Evolutionary conservation across 2,888 invertebrate genomes (phyloP), one percentile per base, ranked within the genome.

Genomic region (Nyleta sp.): DNA sequence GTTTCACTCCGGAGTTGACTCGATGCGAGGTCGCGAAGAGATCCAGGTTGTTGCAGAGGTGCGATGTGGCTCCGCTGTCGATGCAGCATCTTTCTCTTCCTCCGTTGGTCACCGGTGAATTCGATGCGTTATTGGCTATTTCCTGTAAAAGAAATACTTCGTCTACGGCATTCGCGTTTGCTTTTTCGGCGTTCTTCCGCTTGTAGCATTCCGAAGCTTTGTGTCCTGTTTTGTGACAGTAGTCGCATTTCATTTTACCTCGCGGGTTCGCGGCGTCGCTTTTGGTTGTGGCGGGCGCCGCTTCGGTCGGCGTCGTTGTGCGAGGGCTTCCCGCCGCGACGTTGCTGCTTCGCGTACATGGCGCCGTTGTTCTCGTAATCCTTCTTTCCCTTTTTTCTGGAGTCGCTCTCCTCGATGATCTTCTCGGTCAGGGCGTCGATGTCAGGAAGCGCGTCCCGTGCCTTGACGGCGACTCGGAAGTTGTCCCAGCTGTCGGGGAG

Each of bases 331-430:
- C 35, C 35, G 13, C 6, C 35, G 11, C 1, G 35, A 35, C 13
- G 11, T 10, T 35, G 11, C 35, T 35, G 35, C 35, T n/a, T 35
- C 35, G 13, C 42, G 42, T 42, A 42, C 18, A 42, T 18, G 2
- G 42, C 42, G 18, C 42, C 42, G 42, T 42, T 42, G 17, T 15
- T 5, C 35, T 8, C 42, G n/a, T 42, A 11, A 17, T 42, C 42
- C 8, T 15, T 42, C 17, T 42, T n/a, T 6, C 42, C 38, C 13
- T 7, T 6, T 42, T 42, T 18, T 17, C 42, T 42, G 8, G 46
- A 46, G 46, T 46, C 46, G 22, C 22, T 22, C 20, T 20, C 46
- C 22, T 46, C 46, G n/a, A 46, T 22, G 46, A 46, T 46, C 11
- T 46, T 46, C 22, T 17, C 17, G 17, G 20, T 46, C 22, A 22